These are phyloP conservation scores for Hyles euphorbiae DNA, from an alignment of 1,140 invertebrate species.

Conservation along the genomic window DNA sequence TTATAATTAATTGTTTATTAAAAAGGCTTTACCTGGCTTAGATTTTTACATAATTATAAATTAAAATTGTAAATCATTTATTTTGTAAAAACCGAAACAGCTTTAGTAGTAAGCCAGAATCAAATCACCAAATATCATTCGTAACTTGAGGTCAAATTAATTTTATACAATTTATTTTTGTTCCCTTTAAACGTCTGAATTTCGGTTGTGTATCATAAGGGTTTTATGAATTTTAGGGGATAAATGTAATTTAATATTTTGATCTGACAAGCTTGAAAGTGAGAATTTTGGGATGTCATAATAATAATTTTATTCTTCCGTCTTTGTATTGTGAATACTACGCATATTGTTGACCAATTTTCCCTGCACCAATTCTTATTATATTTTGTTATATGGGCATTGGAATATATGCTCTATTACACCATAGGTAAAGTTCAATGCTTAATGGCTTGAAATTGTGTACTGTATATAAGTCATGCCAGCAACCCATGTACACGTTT, in stretches of 20 bases:
- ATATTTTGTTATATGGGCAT: too few relatives aligned
- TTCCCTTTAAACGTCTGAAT: slow-evolving; percentile 26
- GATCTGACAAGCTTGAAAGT: too few relatives aligned
- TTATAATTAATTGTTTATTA: too few relatives aligned
- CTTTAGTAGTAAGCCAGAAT: slow-evolving; percentile 19
- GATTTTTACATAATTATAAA: too few relatives aligned
- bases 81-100: slow-evolving; percentile 6
- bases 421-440: slow-evolving; percentile 10
- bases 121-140: slow-evolving; percentile 34
- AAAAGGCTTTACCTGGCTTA: too few relatives aligned
- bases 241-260: slow-evolving; percentile 4
- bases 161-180: slow-evolving; percentile 27
- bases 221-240: slow-evolving; percentile 21
- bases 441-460: slow-evolving; percentile 21
- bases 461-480: slow-evolving; percentile 19
- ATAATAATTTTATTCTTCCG: too few relatives aligned
- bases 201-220: slow-evolving; percentile 37
- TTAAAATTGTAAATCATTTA: neutral
- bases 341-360: too few relatives aligned
- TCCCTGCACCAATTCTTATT: too few relatives aligned
- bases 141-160: slow-evolving; percentile 42
- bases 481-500: slow-evolving; percentile 9
- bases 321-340: too few relatives aligned
- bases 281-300: too few relatives aligned
- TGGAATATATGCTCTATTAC: too few relatives aligned